Percentiles rank a stretch among this genome's conserved stretches.
Conservation (phyloP, 2,888 invertebrate genomes). For the Allolobophora icterica region DNA sequence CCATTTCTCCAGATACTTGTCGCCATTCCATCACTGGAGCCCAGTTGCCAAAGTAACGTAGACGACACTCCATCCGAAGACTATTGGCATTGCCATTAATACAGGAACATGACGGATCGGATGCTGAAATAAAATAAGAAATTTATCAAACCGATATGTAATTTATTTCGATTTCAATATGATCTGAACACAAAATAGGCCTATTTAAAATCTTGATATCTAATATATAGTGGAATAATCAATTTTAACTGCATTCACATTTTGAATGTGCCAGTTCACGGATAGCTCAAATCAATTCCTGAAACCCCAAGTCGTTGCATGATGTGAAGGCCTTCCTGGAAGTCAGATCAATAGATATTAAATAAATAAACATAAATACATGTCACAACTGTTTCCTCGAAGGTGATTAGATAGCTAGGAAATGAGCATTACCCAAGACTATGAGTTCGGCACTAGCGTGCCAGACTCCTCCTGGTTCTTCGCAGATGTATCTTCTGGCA, state of each 20-base stretch:
- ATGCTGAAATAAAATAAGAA: not conserved
- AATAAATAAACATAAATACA: no score
- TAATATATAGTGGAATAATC: no score
- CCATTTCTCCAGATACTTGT: conserved; percentile 8
- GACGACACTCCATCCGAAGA: not conserved
- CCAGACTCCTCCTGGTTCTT: not conserved
- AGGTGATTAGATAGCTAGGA: not conserved
- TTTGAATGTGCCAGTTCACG: no score
- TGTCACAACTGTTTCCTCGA: not conserved
- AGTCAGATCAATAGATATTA: no score
- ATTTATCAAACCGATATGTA: no score
- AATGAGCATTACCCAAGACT: not conserved
- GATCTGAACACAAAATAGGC: no score
- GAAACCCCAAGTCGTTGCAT: no score
- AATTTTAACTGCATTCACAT: no score
- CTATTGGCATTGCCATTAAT: not conserved
- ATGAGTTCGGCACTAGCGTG: not conserved
- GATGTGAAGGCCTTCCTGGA: no score
- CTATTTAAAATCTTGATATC: no score
- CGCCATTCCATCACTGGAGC: not conserved
- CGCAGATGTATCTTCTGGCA: not conserved
- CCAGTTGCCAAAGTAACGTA: not conserved
- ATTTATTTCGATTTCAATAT: no score
- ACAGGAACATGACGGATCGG: not conserved
- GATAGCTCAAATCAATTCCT: no score